phyloP scores from a whole-genome alignment of 2,888 invertebrate species.

The Norana najaformis region DNA sequence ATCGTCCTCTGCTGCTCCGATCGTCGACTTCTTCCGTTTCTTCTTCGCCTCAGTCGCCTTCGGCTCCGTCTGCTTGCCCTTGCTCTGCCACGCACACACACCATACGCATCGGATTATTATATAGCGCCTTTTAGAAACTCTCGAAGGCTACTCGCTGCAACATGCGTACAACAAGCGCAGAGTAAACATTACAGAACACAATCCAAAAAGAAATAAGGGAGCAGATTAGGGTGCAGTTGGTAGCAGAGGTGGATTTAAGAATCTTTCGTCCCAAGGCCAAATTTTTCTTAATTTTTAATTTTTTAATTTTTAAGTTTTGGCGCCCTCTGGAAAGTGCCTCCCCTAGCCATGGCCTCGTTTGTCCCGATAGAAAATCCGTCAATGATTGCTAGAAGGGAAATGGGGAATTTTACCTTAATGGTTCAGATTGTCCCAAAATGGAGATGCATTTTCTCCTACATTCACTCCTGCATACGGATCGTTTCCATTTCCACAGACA shows the following conservation, averaged over 20 bases:
- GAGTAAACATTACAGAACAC: neutral
- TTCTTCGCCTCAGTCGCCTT: neutral
- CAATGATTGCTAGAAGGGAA: neutral
- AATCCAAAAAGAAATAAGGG: neutral
- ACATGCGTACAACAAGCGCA: neutral
- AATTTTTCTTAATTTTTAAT: too few relatives aligned
- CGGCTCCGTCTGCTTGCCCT: neutral
- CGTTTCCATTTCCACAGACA: too few relatives aligned
- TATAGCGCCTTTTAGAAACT: neutral
- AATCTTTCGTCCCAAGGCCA: too few relatives aligned
- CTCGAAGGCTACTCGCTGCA: neutral
- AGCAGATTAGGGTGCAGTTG: too few relatives aligned
- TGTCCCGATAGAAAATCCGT: too few relatives aligned
- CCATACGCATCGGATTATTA: neutral
- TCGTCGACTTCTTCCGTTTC: slow-evolving; percentile 40
- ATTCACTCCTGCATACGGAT: too few relatives aligned
- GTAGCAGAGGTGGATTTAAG: too few relatives aligned
- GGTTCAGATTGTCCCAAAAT: neutral
- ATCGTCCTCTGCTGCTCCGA: slow-evolving; percentile 47
- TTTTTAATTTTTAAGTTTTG: too few relatives aligned
- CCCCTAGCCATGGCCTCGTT: too few relatives aligned
- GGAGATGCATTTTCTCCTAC: too few relatives aligned
- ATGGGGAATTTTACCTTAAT: neutral
- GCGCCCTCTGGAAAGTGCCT: too few relatives aligned
- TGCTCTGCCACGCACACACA: neutral